phyloP scores from a whole-genome alignment of 2,113 vertebrate species.

The Tretioscincus oriximinensis region DNA sequence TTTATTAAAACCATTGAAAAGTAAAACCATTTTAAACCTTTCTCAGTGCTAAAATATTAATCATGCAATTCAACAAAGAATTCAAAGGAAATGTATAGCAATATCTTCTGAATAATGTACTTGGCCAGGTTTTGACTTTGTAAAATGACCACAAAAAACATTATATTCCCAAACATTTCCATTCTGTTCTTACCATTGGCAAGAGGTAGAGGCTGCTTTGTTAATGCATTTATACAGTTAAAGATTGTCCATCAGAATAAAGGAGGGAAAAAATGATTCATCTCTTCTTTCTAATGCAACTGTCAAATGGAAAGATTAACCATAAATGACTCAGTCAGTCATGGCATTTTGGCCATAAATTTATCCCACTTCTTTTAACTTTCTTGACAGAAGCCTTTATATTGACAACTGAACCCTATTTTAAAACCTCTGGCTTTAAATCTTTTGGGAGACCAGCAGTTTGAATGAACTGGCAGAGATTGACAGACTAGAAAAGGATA shows the following conservation, averaged over 20 bases:
- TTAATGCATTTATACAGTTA: fast-evolving
- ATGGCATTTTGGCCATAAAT: slow-evolving; percentile 29
- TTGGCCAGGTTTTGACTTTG: not conserved
- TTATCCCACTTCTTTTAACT: slow-evolving; percentile 33
- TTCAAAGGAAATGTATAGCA: slow-evolving; percentile 3
- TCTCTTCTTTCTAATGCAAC: slow-evolving; percentile 42
- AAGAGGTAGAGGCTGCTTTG: not conserved
- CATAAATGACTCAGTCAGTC: not conserved
- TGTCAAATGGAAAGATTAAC: slow-evolving; percentile 48
- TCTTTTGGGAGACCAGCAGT: slow-evolving; percentile 32
- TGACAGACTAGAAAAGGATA: slow-evolving; percentile 23
- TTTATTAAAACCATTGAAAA: not conserved
- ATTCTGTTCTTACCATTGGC: not conserved
- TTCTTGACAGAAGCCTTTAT: not conserved
- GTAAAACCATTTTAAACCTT: not conserved
- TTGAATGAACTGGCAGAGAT: slow-evolving; percentile 31
- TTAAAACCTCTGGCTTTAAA: slow-evolving; percentile 28
- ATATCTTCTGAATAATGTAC: slow-evolving; percentile 5
- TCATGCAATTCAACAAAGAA: not conserved
- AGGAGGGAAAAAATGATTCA: slow-evolving; percentile 9
- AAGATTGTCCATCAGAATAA: slow-evolving; percentile 1
- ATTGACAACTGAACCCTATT: slow-evolving; percentile 24
- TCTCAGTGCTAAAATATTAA: not conserved
- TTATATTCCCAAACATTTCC: not conserved
- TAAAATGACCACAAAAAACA: not conserved